Evolutionary conservation across 1,140 invertebrate genomes (phyloP).

Genomic region (Drosophila bocqueti): DNA sequence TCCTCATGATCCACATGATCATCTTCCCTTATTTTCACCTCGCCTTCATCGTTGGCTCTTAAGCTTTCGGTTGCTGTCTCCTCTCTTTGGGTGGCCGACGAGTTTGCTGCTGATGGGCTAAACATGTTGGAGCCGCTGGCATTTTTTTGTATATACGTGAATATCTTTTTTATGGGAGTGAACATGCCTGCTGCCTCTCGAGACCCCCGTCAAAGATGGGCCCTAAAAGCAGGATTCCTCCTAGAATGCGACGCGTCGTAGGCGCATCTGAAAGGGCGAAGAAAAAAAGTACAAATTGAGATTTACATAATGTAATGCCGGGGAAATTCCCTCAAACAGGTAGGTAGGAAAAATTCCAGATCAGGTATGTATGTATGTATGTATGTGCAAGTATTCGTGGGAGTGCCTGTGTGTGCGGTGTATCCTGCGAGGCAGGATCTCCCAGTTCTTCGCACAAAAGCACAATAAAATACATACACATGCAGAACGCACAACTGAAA

Average conservation of each 20-base stretch:
- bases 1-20: constrained; percentile 1
- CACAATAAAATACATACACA: constrained; percentile 1
- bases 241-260: constrained; percentile 2
- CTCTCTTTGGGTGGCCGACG: constrained; percentile 4
- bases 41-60: constrained; percentile 26
- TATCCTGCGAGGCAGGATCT: constrained; percentile 25
- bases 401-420: constrained; percentile 11
- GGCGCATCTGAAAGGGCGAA: constrained; percentile 48
- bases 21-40: not conserved
- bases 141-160: constrained; percentile 85
- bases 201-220: constrained; percentile 10
- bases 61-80: constrained; percentile 1
- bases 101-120: constrained; percentile 44
- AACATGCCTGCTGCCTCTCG: constrained; percentile 70
- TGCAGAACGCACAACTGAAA: constrained; percentile 7
- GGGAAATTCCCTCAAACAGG: constrained; percentile 5
- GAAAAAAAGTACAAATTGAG: not conserved
- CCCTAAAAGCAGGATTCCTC: not conserved
- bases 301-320: constrained; percentile 23
- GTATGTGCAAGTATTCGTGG: not conserved
- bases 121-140: constrained; percentile 77
- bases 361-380: constrained; percentile 40
- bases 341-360: constrained; percentile 23
- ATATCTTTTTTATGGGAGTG: constrained; percentile 82
- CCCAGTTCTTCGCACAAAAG: constrained; percentile 9